A percentile compares a stretch with the other conserved stretches of the same genome.
Evolutionary conservation across 2,113 vertebrate genomes (phyloP).

Genomic region (Cervus canadensis): DNA sequence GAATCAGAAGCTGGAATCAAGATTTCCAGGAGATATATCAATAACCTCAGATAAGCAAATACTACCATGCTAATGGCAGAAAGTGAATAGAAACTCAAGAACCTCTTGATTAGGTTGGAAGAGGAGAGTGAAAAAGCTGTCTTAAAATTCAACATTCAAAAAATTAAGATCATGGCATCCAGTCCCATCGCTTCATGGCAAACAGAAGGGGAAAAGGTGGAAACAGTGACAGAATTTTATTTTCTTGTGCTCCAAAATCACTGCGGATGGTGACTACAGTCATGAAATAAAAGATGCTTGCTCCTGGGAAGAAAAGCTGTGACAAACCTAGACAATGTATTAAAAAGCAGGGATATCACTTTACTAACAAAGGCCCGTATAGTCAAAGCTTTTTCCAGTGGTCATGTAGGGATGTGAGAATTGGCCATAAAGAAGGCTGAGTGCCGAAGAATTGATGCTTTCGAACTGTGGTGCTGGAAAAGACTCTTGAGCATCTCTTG

Average conservation of each 20-base stretch:
- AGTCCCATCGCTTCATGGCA: background rate
- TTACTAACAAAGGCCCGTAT: background rate
- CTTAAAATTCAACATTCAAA: background rate
- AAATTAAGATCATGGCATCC: background rate
- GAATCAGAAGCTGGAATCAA: background rate
- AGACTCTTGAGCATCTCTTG: background rate
- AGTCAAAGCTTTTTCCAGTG: background rate
- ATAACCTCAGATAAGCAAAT: background rate
- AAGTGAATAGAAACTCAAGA: background rate
- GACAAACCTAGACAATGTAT: background rate
- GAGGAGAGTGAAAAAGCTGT: background rate
- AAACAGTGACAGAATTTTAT: background rate
- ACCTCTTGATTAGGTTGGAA: background rate
- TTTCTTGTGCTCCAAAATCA: background rate
- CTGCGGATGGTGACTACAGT: rapidly evolving
- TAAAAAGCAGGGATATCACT: background rate
- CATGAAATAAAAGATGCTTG: background rate
- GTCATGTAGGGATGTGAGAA: background rate
- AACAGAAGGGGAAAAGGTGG: background rate
- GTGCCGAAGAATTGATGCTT: background rate
- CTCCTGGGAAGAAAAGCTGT: background rate
- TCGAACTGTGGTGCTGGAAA: background rate
- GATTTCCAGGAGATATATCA: background rate
- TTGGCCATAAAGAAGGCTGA: background rate
- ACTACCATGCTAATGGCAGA: background rate